Base-by-base conservation (phyloP, 2,888 invertebrate species). In the Plagodis dolabraria region DNA sequence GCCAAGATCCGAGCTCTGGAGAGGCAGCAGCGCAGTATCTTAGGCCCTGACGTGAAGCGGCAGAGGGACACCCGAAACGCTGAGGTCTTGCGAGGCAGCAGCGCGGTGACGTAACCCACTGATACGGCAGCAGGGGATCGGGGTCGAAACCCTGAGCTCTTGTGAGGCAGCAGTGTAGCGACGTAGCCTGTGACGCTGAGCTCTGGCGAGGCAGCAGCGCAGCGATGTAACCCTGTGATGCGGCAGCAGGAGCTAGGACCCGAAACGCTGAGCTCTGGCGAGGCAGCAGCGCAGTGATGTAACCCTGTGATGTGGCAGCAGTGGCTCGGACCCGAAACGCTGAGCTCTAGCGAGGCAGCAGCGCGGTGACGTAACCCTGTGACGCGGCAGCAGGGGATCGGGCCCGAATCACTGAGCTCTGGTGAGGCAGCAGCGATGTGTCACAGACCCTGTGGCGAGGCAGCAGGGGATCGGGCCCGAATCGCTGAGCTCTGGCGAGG, bases 151-250 rank as follows among this genome's bases (percentile, higher is more conserved):
- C 33, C 48, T 34, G 35, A 35, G 55, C 57, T 49, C 47, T 36
- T 38, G 46, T 35, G 57, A 47, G 47, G 57, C 44, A 38, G 58
- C 40, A 42, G 46, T 47, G 57, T 34, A 7, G 35, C 35, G 47
- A 5, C 40, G 0, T 38, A 33, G 8, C 46, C 34, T 33, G 45
- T 52, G 48, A 44, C 43, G 43, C 43, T 43, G 38, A 43, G 52
- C 57, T 48, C 43, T 33, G 34, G 45, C 35, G 57, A 43, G 43
- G 57, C 64, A 60, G 60, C 63, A 61, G 62, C 52, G 57, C 43
- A 8, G 34, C 6, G 42, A n/a, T 7, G 9, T 9, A 38, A 5
- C 7, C 38, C 38, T 9, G 7, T 50, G 47, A 46, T 12, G 42
- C 35, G 33, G 54, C 57, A 48, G 43, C 40, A 36, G 47, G 40